Base-by-base conservation (phyloP, 2,113 vertebrate species). In the Malurus melanocephalus region DNA sequence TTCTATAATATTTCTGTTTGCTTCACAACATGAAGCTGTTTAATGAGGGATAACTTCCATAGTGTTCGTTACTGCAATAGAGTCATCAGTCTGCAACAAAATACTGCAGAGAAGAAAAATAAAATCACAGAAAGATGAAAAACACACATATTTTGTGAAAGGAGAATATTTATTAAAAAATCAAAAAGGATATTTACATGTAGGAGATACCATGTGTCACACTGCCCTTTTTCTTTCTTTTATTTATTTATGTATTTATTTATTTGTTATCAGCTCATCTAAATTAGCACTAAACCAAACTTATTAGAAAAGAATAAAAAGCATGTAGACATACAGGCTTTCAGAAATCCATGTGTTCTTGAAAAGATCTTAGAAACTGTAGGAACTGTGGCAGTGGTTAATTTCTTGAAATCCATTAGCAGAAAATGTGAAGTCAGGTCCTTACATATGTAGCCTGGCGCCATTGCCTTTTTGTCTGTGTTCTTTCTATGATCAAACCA, bases 1-100 rank as follows among this genome's bases (percentile, higher is more conserved):
- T 96, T 76, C 84, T 95, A 97, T 95, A 96, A 96, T 96, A 93
- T 95, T 94, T 77, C 28, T 71, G 19, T 52, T 91, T 94, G 14
- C 30, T 94, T 90, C 90, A 92, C 90, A 93, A 94, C 65, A 80
- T 87, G 71, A 56, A 94, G 32, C 79, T 94, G 84, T 80, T 91
- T 85, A 95, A 91, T 61, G 91, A 92, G 22, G 92, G 68, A 91
- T 92, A 71, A 62, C 76, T 92, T 96, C 69, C 72, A 93, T 90
- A 86, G 90, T 80, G 45, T 87, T 83, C 52, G 32, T 88, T 91
- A 73, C 51, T 69, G 53, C 45, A 85, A 71, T 88, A 57, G 64
- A 87, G 33, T 80, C 59, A 80, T 77, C 81, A 78, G 79, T 40
- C 48, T 88, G 32, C 38, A 89, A 94, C 32, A 94, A 95, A 91